Evolutionary conservation across 2,888 invertebrate species (phyloP).

Genomic region (Chouioia cunea): DNA sequence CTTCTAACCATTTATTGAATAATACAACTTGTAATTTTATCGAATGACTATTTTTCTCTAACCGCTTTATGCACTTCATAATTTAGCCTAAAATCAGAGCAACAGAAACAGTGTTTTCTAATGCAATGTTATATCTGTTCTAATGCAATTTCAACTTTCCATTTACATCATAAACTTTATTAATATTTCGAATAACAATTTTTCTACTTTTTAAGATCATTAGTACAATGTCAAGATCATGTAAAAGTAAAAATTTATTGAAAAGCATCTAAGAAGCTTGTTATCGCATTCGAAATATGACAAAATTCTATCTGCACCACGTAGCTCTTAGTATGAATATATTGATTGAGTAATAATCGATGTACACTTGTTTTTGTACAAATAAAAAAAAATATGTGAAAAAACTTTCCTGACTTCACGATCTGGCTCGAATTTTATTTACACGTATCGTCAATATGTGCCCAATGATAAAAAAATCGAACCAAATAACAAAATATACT

Average conservation of each 20-base stretch:
- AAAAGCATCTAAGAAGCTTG: slow-evolving; percentile 44
- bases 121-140: slow-evolving; percentile 28
- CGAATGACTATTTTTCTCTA: slow-evolving; percentile 19
- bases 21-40: slow-evolving; percentile 21
- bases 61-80: slow-evolving; percentile 20
- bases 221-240: slow-evolving; percentile 39
- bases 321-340: slow-evolving; percentile 48
- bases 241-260: slow-evolving; percentile 47
- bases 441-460: slow-evolving; percentile 37
- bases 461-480: slow-evolving; percentile 33
- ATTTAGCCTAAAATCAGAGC: slow-evolving; percentile 28
- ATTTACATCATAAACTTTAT: slow-evolving; percentile 42
- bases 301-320: slow-evolving; percentile 43
- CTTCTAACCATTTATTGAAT: slow-evolving; percentile 22
- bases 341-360: slow-evolving; percentile 49
- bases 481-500: slow-evolving; percentile 40
- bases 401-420: slow-evolving; percentile 34
- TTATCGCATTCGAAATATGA: slow-evolving; percentile 34
- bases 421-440: slow-evolving; percentile 44
- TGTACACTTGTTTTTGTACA: slow-evolving; percentile 53
- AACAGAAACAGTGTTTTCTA: slow-evolving; percentile 32
- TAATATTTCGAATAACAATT: slow-evolving; percentile 40
- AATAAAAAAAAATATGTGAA: slow-evolving; percentile 43
- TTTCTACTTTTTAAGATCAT: slow-evolving; percentile 25
- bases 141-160: slow-evolving; percentile 29